Conservation (phyloP, 2,797 vertebrate species). For the Microctenopoma steveboyesi region DNA sequence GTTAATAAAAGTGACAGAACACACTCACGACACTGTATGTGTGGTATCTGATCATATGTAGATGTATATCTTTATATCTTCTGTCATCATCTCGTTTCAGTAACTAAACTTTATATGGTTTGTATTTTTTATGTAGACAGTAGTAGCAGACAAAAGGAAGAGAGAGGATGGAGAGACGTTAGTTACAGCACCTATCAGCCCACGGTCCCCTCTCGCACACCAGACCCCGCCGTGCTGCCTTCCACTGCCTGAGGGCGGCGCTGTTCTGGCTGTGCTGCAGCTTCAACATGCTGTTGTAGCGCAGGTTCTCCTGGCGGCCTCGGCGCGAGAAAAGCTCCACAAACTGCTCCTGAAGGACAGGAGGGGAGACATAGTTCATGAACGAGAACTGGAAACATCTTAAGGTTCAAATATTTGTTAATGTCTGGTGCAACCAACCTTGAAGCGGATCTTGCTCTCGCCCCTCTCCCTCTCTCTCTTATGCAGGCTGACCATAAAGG, state of each 20-base stretch:
- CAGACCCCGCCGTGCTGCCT: conserved; percentile 88
- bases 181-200: conserved; percentile 87
- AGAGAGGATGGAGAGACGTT: neutral
- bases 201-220: conserved; percentile 94
- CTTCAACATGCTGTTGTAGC: conserved; percentile 96
- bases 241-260: conserved; percentile 90
- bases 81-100: too few relatives aligned
- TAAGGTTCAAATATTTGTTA: neutral
- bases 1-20: conserved; percentile 40
- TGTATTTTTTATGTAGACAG: too few relatives aligned
- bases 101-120: neutral
- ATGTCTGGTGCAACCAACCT: conserved; percentile 81
- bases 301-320: conserved; percentile 92
- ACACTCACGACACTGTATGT: neutral
- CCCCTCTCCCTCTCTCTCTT: conserved; percentile 92
- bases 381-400: neutral
- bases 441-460: conserved; percentile 98
- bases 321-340: conserved; percentile 93
- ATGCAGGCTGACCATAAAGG: conserved; percentile 94
- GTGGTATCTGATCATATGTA: neutral
- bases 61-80: neutral
- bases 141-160: too few relatives aligned
- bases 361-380: neutral
- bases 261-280: conserved; percentile 90
- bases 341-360: conserved; percentile 87